phyloP scores from a whole-genome alignment of 2,888 invertebrate genomes.

The Pristionchus entomophagus region DNA sequence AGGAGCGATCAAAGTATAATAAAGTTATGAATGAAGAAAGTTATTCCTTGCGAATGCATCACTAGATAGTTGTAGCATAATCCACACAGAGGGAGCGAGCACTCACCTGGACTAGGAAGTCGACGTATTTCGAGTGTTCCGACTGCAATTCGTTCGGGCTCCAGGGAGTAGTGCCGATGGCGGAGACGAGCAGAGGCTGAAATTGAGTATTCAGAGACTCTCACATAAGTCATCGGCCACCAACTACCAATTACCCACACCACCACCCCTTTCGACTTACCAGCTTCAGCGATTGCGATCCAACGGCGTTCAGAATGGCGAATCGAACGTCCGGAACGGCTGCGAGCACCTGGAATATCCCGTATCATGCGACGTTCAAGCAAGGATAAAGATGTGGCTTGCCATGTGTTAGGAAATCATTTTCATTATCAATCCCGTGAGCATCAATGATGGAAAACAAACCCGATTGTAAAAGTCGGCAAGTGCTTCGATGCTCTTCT shows the following conservation, averaged over 20 bases:
- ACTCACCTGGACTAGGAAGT: slow-evolving; percentile 76
- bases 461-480: slow-evolving; percentile 67
- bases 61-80: no score
- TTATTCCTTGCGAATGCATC: no score
- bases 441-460: no score
- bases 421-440: no score
- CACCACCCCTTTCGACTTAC: background rate
- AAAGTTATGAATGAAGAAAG: no score
- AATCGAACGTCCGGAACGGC: slow-evolving; percentile 51
- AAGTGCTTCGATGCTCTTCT: slow-evolving; percentile 50
- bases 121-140: slow-evolving; percentile 90
- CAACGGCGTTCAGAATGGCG: slow-evolving; percentile 59
- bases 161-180: slow-evolving; percentile 94
- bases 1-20: no score
- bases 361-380: no score
- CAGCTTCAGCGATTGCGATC: slow-evolving; percentile 62
- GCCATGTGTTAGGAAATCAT: no score
- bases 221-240: no score
- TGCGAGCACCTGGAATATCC: slow-evolving; percentile 51
- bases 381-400: no score
- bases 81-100: no score
- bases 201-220: background rate
- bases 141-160: slow-evolving; percentile 88
- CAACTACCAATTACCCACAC: no score
- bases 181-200: slow-evolving; percentile 80